A percentile compares a stretch with the other conserved stretches of the same genome.
Conservation (phyloP, 2,797 vertebrate genomes). For the Halcyon chelicuti region DNA sequence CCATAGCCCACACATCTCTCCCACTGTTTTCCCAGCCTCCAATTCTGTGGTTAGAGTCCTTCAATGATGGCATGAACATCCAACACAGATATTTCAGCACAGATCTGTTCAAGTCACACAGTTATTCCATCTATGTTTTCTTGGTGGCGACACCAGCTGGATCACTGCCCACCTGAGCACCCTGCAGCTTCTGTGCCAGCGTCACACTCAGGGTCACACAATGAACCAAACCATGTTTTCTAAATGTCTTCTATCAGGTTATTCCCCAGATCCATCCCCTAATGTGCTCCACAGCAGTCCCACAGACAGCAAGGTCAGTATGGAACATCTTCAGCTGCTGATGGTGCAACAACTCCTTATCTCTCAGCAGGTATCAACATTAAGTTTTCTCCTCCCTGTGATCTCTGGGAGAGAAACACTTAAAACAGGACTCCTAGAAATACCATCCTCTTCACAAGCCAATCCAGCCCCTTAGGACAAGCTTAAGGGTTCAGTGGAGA, state of each 20-base stretch:
- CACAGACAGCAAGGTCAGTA: not conserved
- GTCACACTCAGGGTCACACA: not conserved
- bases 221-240: accelerated
- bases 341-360: not conserved
- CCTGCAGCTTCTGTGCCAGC: not conserved
- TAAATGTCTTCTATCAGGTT: not conserved
- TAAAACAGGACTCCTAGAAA: not conserved
- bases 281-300: accelerated
- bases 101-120: not conserved
- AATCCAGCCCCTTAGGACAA: not conserved
- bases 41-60: not conserved
- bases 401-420: not conserved
- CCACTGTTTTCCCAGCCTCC: not conserved
- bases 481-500: not conserved
- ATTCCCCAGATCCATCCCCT: not conserved
- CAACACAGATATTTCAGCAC: not conserved
- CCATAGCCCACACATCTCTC: not conserved
- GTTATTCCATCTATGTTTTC: not conserved
- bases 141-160: not conserved
- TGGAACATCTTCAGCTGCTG: not conserved
- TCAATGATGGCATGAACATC: not conserved
- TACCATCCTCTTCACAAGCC: not conserved
- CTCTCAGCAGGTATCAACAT: not conserved
- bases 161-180: not conserved
- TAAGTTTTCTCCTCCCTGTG: not conserved